Evolutionary conservation across 1,140 invertebrate species (phyloP), one percentile per base, ranked within the genome.

Genomic region (Neuroterus valhalla): DNA sequence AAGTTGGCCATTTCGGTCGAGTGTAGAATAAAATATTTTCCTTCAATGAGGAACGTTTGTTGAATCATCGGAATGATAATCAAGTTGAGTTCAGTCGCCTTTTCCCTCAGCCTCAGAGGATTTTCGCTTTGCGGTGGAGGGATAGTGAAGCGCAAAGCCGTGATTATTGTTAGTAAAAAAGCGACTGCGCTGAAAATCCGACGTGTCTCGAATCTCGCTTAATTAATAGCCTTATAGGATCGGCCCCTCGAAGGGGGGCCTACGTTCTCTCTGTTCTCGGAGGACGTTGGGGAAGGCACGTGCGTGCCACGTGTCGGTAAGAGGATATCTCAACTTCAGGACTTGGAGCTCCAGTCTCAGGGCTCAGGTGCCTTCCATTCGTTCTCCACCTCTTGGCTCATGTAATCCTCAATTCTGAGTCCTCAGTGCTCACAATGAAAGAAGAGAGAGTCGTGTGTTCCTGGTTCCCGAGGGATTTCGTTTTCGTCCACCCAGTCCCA

Each of bases 261-360:
- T 38, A 62, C 21, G 55, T 62, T 62, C 55, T 62, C 43, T 72
- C 52, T 75, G 72, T 74, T 78, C 77, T 77, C 69, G 76, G 77
- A 70, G 71, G 78, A 78, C 80, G 68, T 78, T 74, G 67, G 70
- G 71, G 80, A 81, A 84, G 78, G 82, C 88, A 87, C 88, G 88
- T 89, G 87, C 81, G 78, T 71, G 82, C 80, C 88, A 89, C 88
- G 88, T 88, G 87, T 85, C 87, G 77, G 85, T 89, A 89, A 89
- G 87, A 89, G 87, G 87, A 89, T 89, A 89, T 87, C 86, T 85
- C 84, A 86, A 82, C 76, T 71, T 75, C 67, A 71, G 72, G 70
- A 78, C 77, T 81, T 70, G 43, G 70, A 75, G 73, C 74, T 72
- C 23, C 15, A 72, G 69, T 71, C 50, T 74, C 73, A 72, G 50